phyloP scores from a whole-genome alignment of 2,888 invertebrate species.

The Allophyes oxyacanthae region DNA sequence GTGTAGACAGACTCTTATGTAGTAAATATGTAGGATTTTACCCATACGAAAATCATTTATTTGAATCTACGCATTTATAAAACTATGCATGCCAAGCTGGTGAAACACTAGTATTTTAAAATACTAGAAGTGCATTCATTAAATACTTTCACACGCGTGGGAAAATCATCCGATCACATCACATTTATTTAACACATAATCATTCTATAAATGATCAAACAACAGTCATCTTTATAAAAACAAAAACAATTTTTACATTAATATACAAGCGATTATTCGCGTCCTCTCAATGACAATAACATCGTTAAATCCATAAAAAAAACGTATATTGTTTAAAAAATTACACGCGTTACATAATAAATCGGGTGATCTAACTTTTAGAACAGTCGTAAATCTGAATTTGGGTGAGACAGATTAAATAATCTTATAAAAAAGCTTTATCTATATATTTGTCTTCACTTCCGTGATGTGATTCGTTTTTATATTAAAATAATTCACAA shows the following conservation, averaged over 20 bases:
- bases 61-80: too few relatives aligned
- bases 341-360: conserved; percentile 12
- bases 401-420: conserved; percentile 14
- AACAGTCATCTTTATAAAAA: not conserved
- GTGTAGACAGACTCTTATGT: too few relatives aligned
- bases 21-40: too few relatives aligned
- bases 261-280: not conserved
- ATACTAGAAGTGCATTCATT: not conserved
- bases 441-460: too few relatives aligned
- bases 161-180: not conserved
- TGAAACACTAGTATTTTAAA: not conserved
- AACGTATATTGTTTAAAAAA: conserved; percentile 2
- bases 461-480: too few relatives aligned
- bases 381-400: conserved; percentile 8
- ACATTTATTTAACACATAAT: conserved; percentile 3
- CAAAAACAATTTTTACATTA: not conserved
- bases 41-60: too few relatives aligned
- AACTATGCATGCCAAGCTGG: not conserved
- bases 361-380: conserved; percentile 3
- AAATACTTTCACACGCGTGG: not conserved
- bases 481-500: too few relatives aligned
- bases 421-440: conserved; percentile 4
- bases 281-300: not conserved
- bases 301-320: conserved; percentile 2
- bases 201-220: not conserved